Evolutionary conservation across 2,797 vertebrate genomes (phyloP).

Genomic region (Scarus forsteni): DNA sequence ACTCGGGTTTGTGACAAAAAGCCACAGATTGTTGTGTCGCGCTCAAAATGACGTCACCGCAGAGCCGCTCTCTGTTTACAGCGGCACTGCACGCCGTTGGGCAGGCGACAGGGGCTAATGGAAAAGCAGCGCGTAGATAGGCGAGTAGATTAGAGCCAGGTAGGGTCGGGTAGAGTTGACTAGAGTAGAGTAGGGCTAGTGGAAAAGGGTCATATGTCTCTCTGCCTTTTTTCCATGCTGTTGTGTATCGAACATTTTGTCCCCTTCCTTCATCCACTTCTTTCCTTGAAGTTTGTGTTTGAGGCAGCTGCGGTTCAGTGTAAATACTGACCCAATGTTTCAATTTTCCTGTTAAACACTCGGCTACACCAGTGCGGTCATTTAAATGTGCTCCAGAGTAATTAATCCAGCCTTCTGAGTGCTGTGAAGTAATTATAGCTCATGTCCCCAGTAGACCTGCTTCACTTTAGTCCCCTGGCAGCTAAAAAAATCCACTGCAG

Average conservation of each 20-base stretch:
- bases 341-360: slow-evolving; percentile 4
- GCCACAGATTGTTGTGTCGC: too few species aligned
- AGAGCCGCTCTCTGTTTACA: too few species aligned
- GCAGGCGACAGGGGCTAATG: too few species aligned
- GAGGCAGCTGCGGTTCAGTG: neutral
- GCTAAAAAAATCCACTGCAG: slow-evolving; percentile 15
- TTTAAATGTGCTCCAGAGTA: slow-evolving; percentile 22
- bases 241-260: too few species aligned
- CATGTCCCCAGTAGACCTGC: slow-evolving; percentile 21
- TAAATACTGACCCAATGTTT: slow-evolving; percentile 7
- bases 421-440: slow-evolving; percentile 46
- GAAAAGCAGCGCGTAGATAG: too few species aligned
- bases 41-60: too few species aligned
- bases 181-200: too few species aligned
- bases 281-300: neutral
- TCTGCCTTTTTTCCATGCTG: neutral
- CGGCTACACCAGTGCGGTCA: slow-evolving; percentile 15
- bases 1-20: too few species aligned
- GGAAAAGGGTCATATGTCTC: too few species aligned
- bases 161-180: too few species aligned
- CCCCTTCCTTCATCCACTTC: neutral
- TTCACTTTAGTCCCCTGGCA: slow-evolving; percentile 19
- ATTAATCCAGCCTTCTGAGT: slow-evolving; percentile 38
- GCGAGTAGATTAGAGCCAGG: too few species aligned
- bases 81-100: too few species aligned